Evolutionary conservation across 2,797 vertebrate genomes (phyloP), one percentile per base, ranked within the genome.

Genomic region (Clamator glandarius): DNA sequence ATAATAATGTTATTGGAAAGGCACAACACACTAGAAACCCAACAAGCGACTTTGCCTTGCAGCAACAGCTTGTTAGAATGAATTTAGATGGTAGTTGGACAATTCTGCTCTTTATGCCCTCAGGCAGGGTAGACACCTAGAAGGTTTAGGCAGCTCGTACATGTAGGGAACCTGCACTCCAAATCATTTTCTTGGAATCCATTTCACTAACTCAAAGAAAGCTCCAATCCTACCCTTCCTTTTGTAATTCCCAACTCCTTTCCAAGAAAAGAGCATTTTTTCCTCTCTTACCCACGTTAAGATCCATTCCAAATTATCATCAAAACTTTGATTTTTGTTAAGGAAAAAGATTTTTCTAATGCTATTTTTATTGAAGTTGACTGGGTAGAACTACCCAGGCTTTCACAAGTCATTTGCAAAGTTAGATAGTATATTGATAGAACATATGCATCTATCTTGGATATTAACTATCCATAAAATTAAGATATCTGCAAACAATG

Each of bases 1-100:
- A 15, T 36, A 61, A 6, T 29, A 24, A 11, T 0, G 0, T 24
- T 70, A 35, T 1, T 8, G 16, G 46, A 33, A 13, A 3, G 3
- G 31, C 51, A 68, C 19, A 82, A 29, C 15, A 29, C n/a, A 11
- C 26, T 11, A 25, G 33, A 33, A n/a, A 63, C 26, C 23, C 73
- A 77, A 61, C 8, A 89, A 80, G 26, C 20, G 35, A 12, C 64
- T 85, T 12, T 41, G 28, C 31, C 50, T 70, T 0, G 0, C 35
- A 61, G 64, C 41, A 83, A 35, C 50, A 61, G 23, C 36, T 50
- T 23, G 11, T 20, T 23, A 76, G 31, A 50, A 29, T 1, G 3
- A 85, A 25, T 36, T 31, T 39, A 8, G 12, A 25, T 39, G 33
- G 16, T 29, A 57, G 17, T 2, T 9, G 29, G 80, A 46, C 50